Percentiles rank a stretch among this genome's conserved stretches.
Evolutionary conservation across 2,113 vertebrate species (phyloP).

Genomic region (Eptesicus fuscus): DNA sequence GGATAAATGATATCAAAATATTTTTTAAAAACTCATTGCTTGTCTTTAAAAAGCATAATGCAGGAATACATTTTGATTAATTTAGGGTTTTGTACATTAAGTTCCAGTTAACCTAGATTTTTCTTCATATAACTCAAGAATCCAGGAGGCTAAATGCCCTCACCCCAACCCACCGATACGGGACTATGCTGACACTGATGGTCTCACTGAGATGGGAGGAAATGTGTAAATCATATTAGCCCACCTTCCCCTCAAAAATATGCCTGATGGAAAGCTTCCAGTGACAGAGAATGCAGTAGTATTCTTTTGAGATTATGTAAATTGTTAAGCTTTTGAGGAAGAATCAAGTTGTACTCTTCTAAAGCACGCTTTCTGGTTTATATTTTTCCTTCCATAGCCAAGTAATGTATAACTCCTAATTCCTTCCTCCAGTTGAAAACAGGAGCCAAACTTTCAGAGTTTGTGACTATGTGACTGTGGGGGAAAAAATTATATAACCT

Average conservation of each 20-base stretch:
- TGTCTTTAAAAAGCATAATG: constrained; percentile 22
- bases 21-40: background rate
- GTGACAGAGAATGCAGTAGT: background rate
- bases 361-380: background rate
- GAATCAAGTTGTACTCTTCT: background rate
- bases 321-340: background rate
- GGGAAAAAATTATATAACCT: background rate
- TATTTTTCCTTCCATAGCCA: background rate
- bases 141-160: background rate
- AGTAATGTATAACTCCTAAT: background rate
- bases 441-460: background rate
- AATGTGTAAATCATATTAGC: background rate
- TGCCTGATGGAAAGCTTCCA: background rate
- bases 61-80: background rate
- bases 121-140: background rate
- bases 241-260: background rate
- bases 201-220: background rate
- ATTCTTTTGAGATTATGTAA: background rate
- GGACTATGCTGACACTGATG: background rate
- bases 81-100: background rate
- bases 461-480: background rate
- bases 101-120: background rate
- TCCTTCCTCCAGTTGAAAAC: background rate
- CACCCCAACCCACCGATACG: background rate
- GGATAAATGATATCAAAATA: background rate